These are phyloP conservation scores for Cephalotes varians DNA, from an alignment of 2,888 invertebrate species.

Conservation along the genomic window DNA sequence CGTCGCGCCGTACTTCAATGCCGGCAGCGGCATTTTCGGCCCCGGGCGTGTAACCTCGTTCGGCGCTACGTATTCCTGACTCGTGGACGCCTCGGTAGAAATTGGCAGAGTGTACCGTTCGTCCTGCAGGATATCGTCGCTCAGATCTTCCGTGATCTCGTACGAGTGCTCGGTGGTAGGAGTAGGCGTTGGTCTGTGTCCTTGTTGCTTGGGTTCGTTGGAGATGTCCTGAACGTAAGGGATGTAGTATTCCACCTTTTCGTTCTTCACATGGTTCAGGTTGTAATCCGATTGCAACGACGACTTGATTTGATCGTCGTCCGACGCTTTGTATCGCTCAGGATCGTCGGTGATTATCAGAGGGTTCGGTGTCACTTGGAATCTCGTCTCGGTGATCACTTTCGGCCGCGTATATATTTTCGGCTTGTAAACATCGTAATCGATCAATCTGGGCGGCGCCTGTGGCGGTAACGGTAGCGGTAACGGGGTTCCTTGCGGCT, in stretches of 20 bases:
- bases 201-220: constrained; percentile 55
- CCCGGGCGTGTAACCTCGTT: constrained; percentile 55
- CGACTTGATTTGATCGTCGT: constrained; percentile 57
- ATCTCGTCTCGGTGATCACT: constrained; percentile 81
- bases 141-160: constrained; percentile 74
- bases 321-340: constrained; percentile 63
- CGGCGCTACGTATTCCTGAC: constrained; percentile 68
- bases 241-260: constrained; percentile 80
- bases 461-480: background rate
- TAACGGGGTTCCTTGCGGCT: constrained; percentile 36
- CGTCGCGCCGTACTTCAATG: constrained; percentile 84
- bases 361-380: constrained; percentile 79
- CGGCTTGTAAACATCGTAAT: constrained; percentile 59
- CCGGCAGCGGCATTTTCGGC: constrained; percentile 69
- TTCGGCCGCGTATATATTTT: constrained; percentile 75
- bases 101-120: constrained; percentile 70
- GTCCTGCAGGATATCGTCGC: constrained; percentile 74
- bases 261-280: constrained; percentile 61
- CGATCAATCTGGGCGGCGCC: constrained; percentile 21
- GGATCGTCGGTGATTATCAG: constrained; percentile 70
- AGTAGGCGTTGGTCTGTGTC: constrained; percentile 59
- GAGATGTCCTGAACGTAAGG: constrained; percentile 77
- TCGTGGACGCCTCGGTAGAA: constrained; percentile 66
- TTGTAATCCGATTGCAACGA: constrained; percentile 53
- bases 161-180: constrained; percentile 71